Evolutionary conservation across 2,113 vertebrate species (phyloP), one percentile per base, ranked within the genome.

Genomic region (Egretta garzetta): DNA sequence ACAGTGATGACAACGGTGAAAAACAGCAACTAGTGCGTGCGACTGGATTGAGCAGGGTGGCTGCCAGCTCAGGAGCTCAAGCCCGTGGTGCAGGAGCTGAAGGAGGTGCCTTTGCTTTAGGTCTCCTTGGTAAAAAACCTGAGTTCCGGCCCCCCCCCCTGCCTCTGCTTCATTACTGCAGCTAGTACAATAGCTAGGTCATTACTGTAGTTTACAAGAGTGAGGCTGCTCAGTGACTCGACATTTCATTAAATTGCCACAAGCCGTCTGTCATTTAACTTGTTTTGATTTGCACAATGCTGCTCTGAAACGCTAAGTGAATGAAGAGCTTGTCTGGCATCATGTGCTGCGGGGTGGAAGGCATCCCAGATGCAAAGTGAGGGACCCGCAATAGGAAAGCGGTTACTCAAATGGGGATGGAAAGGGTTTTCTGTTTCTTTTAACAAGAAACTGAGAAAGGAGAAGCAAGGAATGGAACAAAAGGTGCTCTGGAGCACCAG

Each of bases 221-320:
- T 6, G 58, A 67, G 47, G 67, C 56, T 75, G 37, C 62, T 70
- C 55, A 4, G 43, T n/a, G 58, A 86, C 43, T 20, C 67, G 86
- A 55, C 58, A 19, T 88, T 82, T 92, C 85, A 93, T 79, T 91
- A 90, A 86, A 82, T 52, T 80, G 86, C 45, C 87, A 81, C 55
- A 81, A 93, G 50, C 74, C 88, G 75, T 71, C 81, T 93, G 90
- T 68, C 74, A 60, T 68, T 90, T 90, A 86, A 43, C 30, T 55
- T 75, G 88, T 93, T 94, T 94, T 88, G 79, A 56, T 96, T 59
- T 56, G 49, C 67, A 80, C 74, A 79, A 5, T 49, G 62, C 79
- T 71, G 39, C 70, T 55, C 15, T 64, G 81, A 93, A 30, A 13
- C 6, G 0, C 10, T 4, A 14, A 60, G 30, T 56, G 71, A 92